phyloP scores from a whole-genome alignment of 2,888 invertebrate species.

The Sesia apiformis region DNA sequence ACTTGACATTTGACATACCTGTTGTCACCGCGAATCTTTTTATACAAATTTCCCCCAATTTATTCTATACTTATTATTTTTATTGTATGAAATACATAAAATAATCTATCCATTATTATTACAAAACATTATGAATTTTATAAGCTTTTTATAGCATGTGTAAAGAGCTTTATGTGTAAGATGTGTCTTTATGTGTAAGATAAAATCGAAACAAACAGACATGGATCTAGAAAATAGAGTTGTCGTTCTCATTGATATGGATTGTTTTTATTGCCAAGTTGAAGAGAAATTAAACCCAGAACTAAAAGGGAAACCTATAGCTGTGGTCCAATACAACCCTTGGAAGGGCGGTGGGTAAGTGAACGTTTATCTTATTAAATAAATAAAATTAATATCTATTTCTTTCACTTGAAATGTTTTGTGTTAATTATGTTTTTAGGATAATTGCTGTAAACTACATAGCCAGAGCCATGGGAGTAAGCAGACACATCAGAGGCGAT shows the following conservation, averaged over 20 bases:
- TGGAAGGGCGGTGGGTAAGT: slow-evolving; percentile 95
- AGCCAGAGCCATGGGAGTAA: slow-evolving; percentile 92
- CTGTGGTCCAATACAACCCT: slow-evolving; percentile 96
- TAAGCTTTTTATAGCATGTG: too few species aligned
- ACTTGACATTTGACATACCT: too few species aligned
- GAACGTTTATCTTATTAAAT: neutral
- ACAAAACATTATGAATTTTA: too few species aligned
- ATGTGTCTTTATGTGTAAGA: too few species aligned
- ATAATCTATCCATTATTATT: too few species aligned
- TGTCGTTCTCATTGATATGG: slow-evolving; percentile 96
- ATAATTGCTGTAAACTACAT: slow-evolving; percentile 98
- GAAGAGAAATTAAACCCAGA: slow-evolving; percentile 92
- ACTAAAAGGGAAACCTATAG: slow-evolving; percentile 90
- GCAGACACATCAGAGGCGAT: slow-evolving; percentile 90
- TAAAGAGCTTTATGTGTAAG: too few species aligned
- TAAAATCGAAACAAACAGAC: neutral
- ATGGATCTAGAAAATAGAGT: slow-evolving; percentile 77
- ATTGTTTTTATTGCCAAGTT: slow-evolving; percentile 99
- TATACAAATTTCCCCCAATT: too few species aligned
- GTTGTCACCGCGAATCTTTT: too few species aligned
- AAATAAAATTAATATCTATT: neutral
- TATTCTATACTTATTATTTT: too few species aligned
- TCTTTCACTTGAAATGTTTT: neutral
- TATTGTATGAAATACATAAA: too few species aligned
- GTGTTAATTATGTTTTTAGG: slow-evolving; percentile 54